Evolutionary conservation across 1,140 invertebrate genomes (phyloP).

Genomic region (Steinernema khuongi): DNA sequence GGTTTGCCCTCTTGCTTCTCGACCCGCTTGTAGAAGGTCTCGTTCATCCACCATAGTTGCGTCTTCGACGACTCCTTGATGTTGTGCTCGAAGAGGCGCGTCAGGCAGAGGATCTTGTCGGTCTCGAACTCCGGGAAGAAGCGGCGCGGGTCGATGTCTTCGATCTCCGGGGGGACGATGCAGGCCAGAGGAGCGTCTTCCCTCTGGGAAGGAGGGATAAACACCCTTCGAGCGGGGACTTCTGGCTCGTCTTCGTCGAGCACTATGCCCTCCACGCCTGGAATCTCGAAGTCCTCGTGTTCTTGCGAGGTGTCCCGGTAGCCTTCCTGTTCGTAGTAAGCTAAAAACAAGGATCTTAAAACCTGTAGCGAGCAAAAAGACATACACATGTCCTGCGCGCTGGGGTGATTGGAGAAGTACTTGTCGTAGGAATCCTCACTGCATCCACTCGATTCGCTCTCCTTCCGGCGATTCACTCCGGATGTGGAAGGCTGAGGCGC

Average conservation of each 20-base stretch:
- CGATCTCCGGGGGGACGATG: constrained; percentile 42
- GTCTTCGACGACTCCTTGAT: constrained; percentile 45
- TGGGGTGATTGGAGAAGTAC: not conserved
- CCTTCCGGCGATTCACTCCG: not conserved
- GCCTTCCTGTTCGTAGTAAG: not conserved
- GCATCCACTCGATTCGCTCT: not conserved
- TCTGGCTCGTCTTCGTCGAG: constrained; percentile 3
- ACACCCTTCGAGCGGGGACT: constrained; percentile 19
- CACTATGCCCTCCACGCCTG: constrained; percentile 17
- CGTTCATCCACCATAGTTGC: constrained; percentile 54
- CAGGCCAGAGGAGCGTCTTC: constrained; percentile 49
- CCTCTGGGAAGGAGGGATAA: constrained; percentile 46
- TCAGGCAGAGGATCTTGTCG: constrained; percentile 47
- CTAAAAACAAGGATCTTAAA: constrained; percentile 20
- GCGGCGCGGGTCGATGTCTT: constrained; percentile 50
- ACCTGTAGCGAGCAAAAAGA: not conserved
- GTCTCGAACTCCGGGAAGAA: constrained; percentile 52
- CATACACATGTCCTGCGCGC: not conserved
- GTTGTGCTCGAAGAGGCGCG: constrained; percentile 48
- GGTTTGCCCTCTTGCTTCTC: not conserved
- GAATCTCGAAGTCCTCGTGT: constrained; percentile 14
- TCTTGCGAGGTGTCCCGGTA: constrained; percentile 18
- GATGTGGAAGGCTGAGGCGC: not conserved
- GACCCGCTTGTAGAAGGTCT: constrained; percentile 49
- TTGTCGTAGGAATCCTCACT: not conserved